phyloP scores from a whole-genome alignment of 2,888 invertebrate genomes.

The Malacosoma neustria region DNA sequence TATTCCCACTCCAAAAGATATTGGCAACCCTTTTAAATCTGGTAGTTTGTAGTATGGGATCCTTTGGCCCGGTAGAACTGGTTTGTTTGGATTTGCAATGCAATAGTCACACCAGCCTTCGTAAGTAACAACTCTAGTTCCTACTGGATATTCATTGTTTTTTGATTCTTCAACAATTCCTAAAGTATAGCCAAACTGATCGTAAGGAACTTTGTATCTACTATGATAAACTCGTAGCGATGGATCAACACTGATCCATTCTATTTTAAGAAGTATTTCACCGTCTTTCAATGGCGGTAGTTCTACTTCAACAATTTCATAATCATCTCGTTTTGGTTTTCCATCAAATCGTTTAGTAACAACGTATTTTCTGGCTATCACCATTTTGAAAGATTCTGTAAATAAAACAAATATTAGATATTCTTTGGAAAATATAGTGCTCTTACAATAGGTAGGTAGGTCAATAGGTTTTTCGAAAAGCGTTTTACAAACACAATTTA shows the following conservation, averaged over 20 bases:
- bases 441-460: no score
- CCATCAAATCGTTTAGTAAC: constrained; percentile 73
- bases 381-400: neutral
- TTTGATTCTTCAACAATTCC: constrained; percentile 42
- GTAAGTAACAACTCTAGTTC: constrained; percentile 69
- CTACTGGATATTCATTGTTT: constrained; percentile 68
- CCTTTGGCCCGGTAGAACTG: constrained; percentile 10
- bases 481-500: no score
- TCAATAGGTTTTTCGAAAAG: no score
- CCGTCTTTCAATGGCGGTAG: constrained; percentile 73
- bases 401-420: no score
- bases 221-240: constrained; percentile 23
- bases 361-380: constrained; percentile 57
- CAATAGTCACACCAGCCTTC: constrained; percentile 78
- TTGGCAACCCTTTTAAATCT: constrained; percentile 56
- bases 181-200: constrained; percentile 12
- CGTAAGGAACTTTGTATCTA: constrained; percentile 2
- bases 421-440: no score
- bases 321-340: constrained; percentile 72
- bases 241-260: constrained; percentile 40
- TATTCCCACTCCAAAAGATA: constrained; percentile 71
- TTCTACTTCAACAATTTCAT: constrained; percentile 74
- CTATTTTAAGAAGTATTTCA: constrained; percentile 38
- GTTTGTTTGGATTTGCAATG: constrained; percentile 4
- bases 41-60: constrained; percentile 40